phyloP scores from a whole-genome alignment of 2,888 invertebrate genomes.

The Lasioglossum malachurum region DNA sequence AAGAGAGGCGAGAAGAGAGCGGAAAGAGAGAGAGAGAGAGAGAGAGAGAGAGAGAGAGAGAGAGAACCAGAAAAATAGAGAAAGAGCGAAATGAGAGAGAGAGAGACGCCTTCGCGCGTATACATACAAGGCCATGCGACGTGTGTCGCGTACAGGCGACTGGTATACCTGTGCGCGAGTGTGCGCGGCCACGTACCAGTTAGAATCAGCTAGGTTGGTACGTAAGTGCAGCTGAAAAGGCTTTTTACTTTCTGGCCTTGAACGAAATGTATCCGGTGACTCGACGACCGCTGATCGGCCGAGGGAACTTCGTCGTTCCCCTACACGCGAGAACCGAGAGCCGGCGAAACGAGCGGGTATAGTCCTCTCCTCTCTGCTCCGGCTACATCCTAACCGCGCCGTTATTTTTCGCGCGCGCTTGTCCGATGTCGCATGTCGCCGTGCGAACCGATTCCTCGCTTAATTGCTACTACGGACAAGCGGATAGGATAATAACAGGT shows the following conservation, averaged over 20 bases:
- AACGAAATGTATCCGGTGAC: slow-evolving; percentile 84
- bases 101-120: slow-evolving; percentile 64
- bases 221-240: slow-evolving; percentile 82
- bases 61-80: slow-evolving; percentile 47
- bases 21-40: slow-evolving; percentile 45
- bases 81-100: slow-evolving; percentile 41
- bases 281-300: slow-evolving; percentile 68
- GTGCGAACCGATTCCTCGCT: slow-evolving; percentile 36
- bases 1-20: slow-evolving; percentile 54
- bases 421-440: slow-evolving; percentile 10
- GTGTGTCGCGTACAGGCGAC: slow-evolving; percentile 59
- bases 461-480: slow-evolving; percentile 42
- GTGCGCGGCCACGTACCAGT: slow-evolving; percentile 69
- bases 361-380: slow-evolving; percentile 31
- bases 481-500: slow-evolving; percentile 42
- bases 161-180: slow-evolving; percentile 75
- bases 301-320: slow-evolving; percentile 62
- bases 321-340: slow-evolving; percentile 10
- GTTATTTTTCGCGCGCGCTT: slow-evolving; percentile 57
- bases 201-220: slow-evolving; percentile 72
- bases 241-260: slow-evolving; percentile 84
- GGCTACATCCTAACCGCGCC: slow-evolving; percentile 38
- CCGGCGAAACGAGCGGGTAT: slow-evolving; percentile 34
- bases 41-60: slow-evolving; percentile 11
- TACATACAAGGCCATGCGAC: slow-evolving; percentile 56